A percentile compares a stretch with the other conserved stretches of the same genome.
Conservation (phyloP, 2,797 vertebrate genomes). For the Sparus aurata region DNA sequence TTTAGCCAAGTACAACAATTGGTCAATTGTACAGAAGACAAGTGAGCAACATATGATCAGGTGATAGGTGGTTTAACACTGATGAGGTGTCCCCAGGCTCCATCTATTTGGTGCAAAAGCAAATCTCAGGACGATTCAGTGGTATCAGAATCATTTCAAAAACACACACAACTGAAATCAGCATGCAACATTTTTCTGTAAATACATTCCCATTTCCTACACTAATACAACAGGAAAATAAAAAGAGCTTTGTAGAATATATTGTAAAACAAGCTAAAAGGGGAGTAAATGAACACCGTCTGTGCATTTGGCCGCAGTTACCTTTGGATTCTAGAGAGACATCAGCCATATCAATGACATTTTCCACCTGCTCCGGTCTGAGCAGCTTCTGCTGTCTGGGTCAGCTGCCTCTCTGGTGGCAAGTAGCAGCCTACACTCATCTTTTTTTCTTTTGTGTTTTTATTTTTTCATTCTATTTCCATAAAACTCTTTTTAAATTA, state of each 20-base stretch:
- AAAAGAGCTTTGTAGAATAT: background rate
- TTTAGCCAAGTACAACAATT: no score
- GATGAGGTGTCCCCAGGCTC: no score
- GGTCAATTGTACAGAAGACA: no score
- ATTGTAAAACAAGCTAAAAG: background rate
- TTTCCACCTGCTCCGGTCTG: constrained; percentile 48
- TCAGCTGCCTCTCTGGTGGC: constrained; percentile 14
- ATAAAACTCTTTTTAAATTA: background rate
- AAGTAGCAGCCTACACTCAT: constrained; percentile 7
- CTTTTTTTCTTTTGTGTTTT: background rate
- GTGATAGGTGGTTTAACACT: no score
- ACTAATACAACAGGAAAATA: background rate
- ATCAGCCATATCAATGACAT: constrained; percentile 39
- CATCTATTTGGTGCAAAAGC: background rate
- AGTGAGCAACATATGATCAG: no score
- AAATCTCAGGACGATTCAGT: background rate
- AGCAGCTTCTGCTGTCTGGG: constrained; percentile 37
- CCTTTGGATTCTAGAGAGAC: constrained; percentile 29
- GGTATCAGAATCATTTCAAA: no score
- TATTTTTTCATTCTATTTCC: background rate
- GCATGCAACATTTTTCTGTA: background rate
- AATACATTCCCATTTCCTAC: background rate
- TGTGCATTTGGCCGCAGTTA: constrained; percentile 32
- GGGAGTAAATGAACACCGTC: background rate
- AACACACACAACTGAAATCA: background rate